Conservation (phyloP, 2,113 vertebrate species). For the Callorhinus ursinus region DNA sequence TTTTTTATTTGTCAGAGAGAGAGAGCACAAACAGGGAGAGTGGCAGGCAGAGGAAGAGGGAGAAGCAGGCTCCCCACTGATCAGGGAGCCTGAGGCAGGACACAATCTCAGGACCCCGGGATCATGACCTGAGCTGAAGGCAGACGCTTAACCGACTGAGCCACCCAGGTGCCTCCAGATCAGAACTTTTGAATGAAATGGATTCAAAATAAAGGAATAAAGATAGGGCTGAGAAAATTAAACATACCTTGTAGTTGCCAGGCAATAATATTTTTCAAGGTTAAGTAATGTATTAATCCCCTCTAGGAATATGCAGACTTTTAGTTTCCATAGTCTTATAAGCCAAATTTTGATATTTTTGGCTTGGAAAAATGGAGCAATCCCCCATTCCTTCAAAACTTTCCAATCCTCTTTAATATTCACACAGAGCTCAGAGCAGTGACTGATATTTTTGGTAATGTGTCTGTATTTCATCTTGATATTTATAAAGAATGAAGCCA, state of each 20-base stretch:
- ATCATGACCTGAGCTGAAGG: not conserved
- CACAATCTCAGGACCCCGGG: not conserved
- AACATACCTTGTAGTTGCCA: constrained; percentile 69
- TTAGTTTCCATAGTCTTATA: constrained; percentile 74
- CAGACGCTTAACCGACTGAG: not conserved
- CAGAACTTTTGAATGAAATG: not conserved
- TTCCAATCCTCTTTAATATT: constrained; percentile 78
- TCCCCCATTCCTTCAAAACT: constrained; percentile 60
- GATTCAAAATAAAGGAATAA: constrained; percentile 62
- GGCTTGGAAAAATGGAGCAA: constrained; percentile 75
- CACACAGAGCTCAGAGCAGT: constrained; percentile 7
- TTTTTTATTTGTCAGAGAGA: not conserved
- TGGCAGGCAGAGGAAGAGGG: not conserved
- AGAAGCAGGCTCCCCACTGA: not conserved
- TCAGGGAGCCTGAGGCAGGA: too few relatives aligned
- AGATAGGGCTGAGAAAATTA: constrained; percentile 54
- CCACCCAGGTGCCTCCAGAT: not conserved
- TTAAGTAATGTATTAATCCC: constrained; percentile 77
- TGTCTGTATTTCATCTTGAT: constrained; percentile 72
- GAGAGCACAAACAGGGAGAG: not conserved
- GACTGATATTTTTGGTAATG: constrained; percentile 60
- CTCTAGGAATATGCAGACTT: constrained; percentile 78
- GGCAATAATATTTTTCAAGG: constrained; percentile 76
- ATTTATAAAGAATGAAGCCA: constrained; percentile 72
- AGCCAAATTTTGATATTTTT: constrained; percentile 77